Evolutionary conservation across 2,888 invertebrate species (phyloP).

Genomic region (Troides helena): DNA sequence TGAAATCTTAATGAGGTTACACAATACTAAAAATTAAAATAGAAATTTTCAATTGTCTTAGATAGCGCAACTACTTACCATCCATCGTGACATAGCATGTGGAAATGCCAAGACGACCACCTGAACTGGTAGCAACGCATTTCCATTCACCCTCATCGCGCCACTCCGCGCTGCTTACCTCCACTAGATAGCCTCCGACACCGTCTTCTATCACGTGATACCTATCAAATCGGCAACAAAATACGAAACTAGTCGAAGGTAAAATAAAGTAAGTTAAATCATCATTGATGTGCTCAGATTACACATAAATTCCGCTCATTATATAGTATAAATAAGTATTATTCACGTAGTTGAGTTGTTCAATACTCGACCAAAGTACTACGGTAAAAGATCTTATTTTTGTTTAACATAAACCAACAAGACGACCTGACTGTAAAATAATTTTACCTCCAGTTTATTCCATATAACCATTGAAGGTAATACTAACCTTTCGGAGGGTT

Average conservation of each 20-base stretch:
- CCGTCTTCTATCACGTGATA: slow-evolving; percentile 90
- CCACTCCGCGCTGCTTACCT: slow-evolving; percentile 87
- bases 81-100: slow-evolving; percentile 88
- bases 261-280: background rate
- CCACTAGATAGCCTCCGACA: slow-evolving; percentile 88
- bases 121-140: slow-evolving; percentile 89
- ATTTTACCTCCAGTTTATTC: no score
- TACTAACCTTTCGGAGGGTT: slow-evolving; percentile 80
- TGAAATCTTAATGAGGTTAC: no score
- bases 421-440: no score
- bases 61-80: slow-evolving; percentile 69
- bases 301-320: background rate
- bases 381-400: no score
- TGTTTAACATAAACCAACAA: no score
- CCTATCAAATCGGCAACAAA: slow-evolving; percentile 38
- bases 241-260: background rate
- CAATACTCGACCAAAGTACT: no score
- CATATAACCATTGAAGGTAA: background rate
- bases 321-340: background rate
- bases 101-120: slow-evolving; percentile 87
- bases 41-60: background rate
- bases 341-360: no score
- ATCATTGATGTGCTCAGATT: background rate
- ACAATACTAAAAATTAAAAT: no score
- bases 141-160: slow-evolving; percentile 95